These are phyloP conservation scores for Solea senegalensis DNA, from an alignment of 2,113 vertebrate species.

Conservation along the genomic window DNA sequence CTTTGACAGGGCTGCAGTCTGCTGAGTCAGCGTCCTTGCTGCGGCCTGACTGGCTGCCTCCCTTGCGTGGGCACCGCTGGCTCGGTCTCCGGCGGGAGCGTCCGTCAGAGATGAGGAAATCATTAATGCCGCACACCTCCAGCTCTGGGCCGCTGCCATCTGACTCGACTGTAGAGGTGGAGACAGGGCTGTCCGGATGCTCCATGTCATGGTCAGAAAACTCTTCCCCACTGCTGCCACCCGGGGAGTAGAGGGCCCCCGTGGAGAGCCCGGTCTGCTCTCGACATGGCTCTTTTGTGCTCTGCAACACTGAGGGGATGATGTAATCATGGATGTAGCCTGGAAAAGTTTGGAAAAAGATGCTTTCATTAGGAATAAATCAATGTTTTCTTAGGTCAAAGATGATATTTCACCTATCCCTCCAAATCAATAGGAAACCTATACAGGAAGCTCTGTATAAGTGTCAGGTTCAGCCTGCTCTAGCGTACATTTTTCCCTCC, in stretches of 20 bases:
- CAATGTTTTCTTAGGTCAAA: background rate
- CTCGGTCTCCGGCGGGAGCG: conserved; percentile 38
- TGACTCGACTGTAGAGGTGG: conserved; percentile 51
- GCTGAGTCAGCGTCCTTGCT: conserved; percentile 2
- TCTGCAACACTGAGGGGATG: conserved; percentile 64
- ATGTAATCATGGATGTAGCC: conserved; percentile 73
- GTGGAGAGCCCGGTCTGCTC: conserved; percentile 47
- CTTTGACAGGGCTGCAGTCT: conserved; percentile 35
- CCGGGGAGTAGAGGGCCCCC: conserved; percentile 49
- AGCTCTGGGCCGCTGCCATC: conserved; percentile 38
- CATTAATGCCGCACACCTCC: conserved; percentile 24
- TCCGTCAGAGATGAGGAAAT: conserved; percentile 59
- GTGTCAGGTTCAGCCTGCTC: conserved; percentile 49
- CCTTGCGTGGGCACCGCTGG: conserved; percentile 20
- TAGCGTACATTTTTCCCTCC: conserved; percentile 34
- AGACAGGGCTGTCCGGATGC: conserved; percentile 63
- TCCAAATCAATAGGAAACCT: conserved; percentile 41
- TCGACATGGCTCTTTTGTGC: conserved; percentile 40
- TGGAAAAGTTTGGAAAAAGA: conserved; percentile 27
- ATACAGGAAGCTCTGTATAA: conserved; percentile 37
- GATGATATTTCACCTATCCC: background rate
- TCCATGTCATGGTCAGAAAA: conserved; percentile 74
- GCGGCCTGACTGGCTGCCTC: conserved; percentile 29
- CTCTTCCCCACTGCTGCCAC: conserved; percentile 63
- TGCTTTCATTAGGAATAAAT: background rate